Percentiles rank a stretch among this genome's conserved stretches.
Conservation (phyloP, 2,888 invertebrate species). For the Agrotis clavis region DNA sequence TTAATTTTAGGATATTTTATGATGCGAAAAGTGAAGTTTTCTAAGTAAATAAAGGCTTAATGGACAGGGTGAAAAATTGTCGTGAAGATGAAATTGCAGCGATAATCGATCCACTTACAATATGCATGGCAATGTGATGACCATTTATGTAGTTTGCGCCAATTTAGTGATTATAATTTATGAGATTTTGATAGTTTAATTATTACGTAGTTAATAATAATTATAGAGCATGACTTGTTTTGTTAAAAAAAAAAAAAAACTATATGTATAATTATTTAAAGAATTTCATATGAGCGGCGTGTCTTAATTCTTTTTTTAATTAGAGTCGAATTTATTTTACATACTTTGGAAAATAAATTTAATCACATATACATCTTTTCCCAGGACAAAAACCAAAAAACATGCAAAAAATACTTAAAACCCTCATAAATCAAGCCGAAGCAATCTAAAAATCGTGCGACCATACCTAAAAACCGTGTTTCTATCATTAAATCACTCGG, state of each 20-base stretch:
- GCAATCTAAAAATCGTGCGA: constrained; percentile 67
- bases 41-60: constrained; percentile 21
- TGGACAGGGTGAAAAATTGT: constrained; percentile 11
- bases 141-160: constrained; percentile 14
- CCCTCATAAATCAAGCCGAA: constrained; percentile 46
- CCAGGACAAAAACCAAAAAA: background rate
- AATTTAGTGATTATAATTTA: constrained; percentile 7
- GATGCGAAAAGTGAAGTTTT: constrained; percentile 8
- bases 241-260: too few species aligned
- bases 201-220: background rate
- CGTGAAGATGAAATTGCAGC: constrained; percentile 9
- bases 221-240: background rate
- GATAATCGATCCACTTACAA: constrained; percentile 23
- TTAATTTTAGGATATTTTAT: constrained; percentile 30
- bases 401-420: background rate
- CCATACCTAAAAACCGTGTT: constrained; percentile 78
- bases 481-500: constrained; percentile 82
- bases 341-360: too few species aligned
- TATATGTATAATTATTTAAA: too few species aligned
- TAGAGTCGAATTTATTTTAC: background rate
- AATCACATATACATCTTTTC: background rate
- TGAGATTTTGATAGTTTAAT: background rate
- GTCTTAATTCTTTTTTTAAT: background rate
- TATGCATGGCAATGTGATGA: background rate
- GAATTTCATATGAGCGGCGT: too few species aligned